Conservation (phyloP, 2,888 invertebrate species). For the Pyrocoelia pectoralis region DNA sequence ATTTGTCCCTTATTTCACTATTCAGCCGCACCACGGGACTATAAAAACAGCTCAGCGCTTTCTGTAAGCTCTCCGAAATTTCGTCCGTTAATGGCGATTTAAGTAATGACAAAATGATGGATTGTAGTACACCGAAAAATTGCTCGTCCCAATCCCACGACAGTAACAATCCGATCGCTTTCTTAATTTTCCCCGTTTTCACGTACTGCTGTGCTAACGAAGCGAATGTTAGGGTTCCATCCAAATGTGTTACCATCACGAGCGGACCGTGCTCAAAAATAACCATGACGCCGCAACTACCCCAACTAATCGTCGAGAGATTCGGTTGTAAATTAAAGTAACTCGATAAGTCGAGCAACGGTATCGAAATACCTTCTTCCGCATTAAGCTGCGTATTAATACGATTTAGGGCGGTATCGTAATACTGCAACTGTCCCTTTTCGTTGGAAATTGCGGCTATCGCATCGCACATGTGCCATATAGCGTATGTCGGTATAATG, state of each 20-base stretch:
- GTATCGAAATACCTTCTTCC: slow-evolving; percentile 70
- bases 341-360: slow-evolving; percentile 70
- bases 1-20: slow-evolving; percentile 74
- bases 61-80: slow-evolving; percentile 73
- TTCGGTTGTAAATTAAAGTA: slow-evolving; percentile 62
- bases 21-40: slow-evolving; percentile 73
- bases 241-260: slow-evolving; percentile 54
- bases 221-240: slow-evolving; percentile 48
- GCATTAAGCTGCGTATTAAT: slow-evolving; percentile 72
- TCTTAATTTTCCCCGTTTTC: slow-evolving; percentile 68
- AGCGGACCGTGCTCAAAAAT: slow-evolving; percentile 71
- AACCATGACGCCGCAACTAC: slow-evolving; percentile 60
- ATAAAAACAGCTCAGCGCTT: slow-evolving; percentile 83
- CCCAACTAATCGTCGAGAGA: slow-evolving; percentile 54
- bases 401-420: slow-evolving; percentile 74
- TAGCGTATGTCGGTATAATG: slow-evolving; percentile 77
- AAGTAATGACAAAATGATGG: slow-evolving; percentile 73
- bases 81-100: slow-evolving; percentile 66
- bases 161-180: slow-evolving; percentile 71
- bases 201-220: slow-evolving; percentile 65
- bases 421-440: slow-evolving; percentile 77
- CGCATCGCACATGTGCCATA: slow-evolving; percentile 78
- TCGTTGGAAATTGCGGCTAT: slow-evolving; percentile 74
- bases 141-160: slow-evolving; percentile 78
- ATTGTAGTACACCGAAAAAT: slow-evolving; percentile 78